phyloP scores from a whole-genome alignment of 2,888 invertebrate species.

The Oegoconia quadripuncta region DNA sequence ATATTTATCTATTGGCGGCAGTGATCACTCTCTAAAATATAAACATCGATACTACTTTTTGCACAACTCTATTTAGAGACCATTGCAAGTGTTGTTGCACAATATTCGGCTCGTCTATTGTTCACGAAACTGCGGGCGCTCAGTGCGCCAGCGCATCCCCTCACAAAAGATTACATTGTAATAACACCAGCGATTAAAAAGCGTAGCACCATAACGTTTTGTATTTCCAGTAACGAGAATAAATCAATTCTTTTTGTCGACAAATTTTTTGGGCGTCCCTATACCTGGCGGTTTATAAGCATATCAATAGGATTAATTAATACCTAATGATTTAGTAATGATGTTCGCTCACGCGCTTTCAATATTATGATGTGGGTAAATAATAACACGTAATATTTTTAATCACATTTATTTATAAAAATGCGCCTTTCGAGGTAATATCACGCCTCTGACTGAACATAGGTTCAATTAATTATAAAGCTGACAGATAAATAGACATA shows the following conservation, averaged over 20 bases:
- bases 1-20: too few relatives aligned
- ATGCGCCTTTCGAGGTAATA: slow-evolving; percentile 53
- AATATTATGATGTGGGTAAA: slow-evolving; percentile 22
- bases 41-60: slow-evolving; percentile 19
- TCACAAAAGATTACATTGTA: slow-evolving; percentile 60
- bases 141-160: slow-evolving; percentile 48
- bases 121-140: slow-evolving; percentile 41
- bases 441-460: too few relatives aligned
- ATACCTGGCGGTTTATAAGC: slow-evolving; percentile 8
- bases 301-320: slow-evolving; percentile 30
- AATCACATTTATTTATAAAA: slow-evolving; percentile 71
- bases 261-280: slow-evolving; percentile 40
- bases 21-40: neutral
- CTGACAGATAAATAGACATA: slow-evolving; percentile 45
- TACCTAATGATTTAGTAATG: slow-evolving; percentile 36
- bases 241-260: slow-evolving; percentile 51
- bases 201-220: slow-evolving; percentile 34
- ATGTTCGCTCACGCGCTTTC: too few relatives aligned
- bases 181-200: slow-evolving; percentile 59
- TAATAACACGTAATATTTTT: slow-evolving; percentile 33
- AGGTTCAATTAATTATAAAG: too few relatives aligned
- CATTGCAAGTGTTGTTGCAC: slow-evolving; percentile 59
- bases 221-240: slow-evolving; percentile 44
- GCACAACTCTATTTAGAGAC: slow-evolving; percentile 46
- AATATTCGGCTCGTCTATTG: slow-evolving; percentile 66